phyloP scores from a whole-genome alignment of 2,797 vertebrate species.

The Thaleichthys pacificus region DNA sequence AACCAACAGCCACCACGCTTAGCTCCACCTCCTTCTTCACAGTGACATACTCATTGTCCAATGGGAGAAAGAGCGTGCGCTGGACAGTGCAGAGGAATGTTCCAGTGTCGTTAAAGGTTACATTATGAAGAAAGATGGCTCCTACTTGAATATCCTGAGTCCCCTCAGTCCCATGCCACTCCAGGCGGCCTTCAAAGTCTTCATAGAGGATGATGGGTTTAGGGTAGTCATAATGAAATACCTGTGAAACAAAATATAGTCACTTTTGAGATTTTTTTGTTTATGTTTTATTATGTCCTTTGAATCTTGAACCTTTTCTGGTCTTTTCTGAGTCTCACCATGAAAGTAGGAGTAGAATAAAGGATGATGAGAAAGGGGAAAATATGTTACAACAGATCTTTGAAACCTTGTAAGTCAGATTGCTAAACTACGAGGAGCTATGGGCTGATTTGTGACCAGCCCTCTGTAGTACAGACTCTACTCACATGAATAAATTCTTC shows the following conservation, averaged over 20 bases:
- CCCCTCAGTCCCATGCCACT: constrained; percentile 79
- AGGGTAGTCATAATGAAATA: constrained; percentile 76
- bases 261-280: too few species aligned
- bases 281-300: too few species aligned
- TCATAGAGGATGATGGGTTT: constrained; percentile 58
- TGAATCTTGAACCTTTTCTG: too few species aligned
- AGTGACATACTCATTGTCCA: constrained; percentile 56
- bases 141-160: constrained; percentile 81
- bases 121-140: constrained; percentile 78
- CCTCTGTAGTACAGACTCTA: neutral
- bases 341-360: too few species aligned
- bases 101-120: constrained; percentile 82
- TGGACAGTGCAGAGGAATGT: constrained; percentile 81
- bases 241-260: constrained; percentile 60
- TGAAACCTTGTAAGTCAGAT: too few species aligned
- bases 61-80: constrained; percentile 74
- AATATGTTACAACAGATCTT: too few species aligned
- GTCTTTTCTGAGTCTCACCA: too few species aligned
- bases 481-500: constrained; percentile 75
- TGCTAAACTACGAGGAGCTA: too few species aligned
- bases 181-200: constrained; percentile 73
- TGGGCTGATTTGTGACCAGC: too few species aligned
- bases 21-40: constrained; percentile 83
- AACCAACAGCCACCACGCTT: constrained; percentile 80
- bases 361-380: too few species aligned